phyloP scores from a whole-genome alignment of 2,888 invertebrate species.

The Zele albiditarsus region DNA sequence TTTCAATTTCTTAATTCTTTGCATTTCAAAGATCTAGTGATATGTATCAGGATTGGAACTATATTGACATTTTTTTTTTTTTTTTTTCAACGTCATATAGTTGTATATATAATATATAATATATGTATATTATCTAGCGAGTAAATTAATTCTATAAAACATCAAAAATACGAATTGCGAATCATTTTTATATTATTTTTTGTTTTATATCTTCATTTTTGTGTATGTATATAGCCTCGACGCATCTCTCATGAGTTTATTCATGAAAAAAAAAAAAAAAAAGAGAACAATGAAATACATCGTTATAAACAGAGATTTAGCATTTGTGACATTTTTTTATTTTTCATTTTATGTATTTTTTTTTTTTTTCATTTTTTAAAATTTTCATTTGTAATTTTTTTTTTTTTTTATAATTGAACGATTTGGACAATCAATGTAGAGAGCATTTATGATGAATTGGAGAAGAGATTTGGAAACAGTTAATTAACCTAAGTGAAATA shows the following conservation, averaged over 20 bases:
- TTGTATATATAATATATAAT: slow-evolving; percentile 40
- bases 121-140: slow-evolving; percentile 12
- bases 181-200: not conserved
- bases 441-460: slow-evolving; percentile 6
- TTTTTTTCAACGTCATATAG: slow-evolving; percentile 59
- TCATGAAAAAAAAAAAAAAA: slow-evolving; percentile 9
- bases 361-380: slow-evolving; percentile 26
- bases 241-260: slow-evolving; percentile 3
- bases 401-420: not conserved
- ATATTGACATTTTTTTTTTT: slow-evolving; percentile 60
- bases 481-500: slow-evolving; percentile 19
- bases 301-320: not conserved
- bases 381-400: not conserved
- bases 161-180: slow-evolving; percentile 27
- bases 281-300: not conserved
- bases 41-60: slow-evolving; percentile 66
- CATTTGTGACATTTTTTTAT: not conserved
- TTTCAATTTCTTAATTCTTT: slow-evolving; percentile 19
- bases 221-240: slow-evolving; percentile 15
- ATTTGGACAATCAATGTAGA: slow-evolving; percentile 16
- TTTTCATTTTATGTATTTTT: not conserved
- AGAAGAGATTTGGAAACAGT: slow-evolving; percentile 9
- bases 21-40: slow-evolving; percentile 56
- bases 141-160: slow-evolving; percentile 20
- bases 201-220: not conserved